Evolutionary conservation across 2,797 vertebrate genomes (phyloP).

Genomic region (Staurois parvus): DNA sequence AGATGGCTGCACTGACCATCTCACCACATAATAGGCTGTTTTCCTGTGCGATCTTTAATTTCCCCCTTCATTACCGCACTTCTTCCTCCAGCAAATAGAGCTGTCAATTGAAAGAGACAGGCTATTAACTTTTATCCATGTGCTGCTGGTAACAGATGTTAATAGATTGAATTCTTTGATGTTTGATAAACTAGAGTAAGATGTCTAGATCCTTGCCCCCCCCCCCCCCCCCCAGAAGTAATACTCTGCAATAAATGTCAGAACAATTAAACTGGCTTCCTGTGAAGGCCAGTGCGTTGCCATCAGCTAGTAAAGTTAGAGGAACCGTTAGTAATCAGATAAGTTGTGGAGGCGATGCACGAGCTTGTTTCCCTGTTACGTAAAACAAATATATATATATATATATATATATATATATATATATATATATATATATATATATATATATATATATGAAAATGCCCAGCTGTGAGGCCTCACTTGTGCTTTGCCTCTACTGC

Average conservation of each 20-base stretch:
- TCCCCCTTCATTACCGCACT: slow-evolving; percentile 32
- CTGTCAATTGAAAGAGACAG: slow-evolving; percentile 18
- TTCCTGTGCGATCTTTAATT: slow-evolving; percentile 22
- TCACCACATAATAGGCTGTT: background rate
- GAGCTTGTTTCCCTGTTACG: slow-evolving; percentile 40
- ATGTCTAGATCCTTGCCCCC: slow-evolving; percentile 38
- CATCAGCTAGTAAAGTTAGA: slow-evolving; percentile 65
- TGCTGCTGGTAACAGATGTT: slow-evolving; percentile 55
- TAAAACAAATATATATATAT: background rate
- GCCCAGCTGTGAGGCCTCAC: slow-evolving; percentile 66
- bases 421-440: background rate
- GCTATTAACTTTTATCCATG: slow-evolving; percentile 57
- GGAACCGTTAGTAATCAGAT: slow-evolving; percentile 61
- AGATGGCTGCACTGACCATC: background rate
- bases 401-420: background rate
- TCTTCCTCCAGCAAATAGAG: slow-evolving; percentile 14
- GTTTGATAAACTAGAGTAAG: slow-evolving; percentile 57
- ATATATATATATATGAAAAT: slow-evolving; percentile 38
- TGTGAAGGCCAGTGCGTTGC: slow-evolving; percentile 65
- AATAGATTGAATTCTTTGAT: slow-evolving; percentile 62
- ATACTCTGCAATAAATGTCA: slow-evolving; percentile 58
- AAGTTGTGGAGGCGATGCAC: slow-evolving; percentile 58
- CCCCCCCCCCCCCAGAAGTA: slow-evolving; percentile 58
- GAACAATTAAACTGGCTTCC: slow-evolving; percentile 64
- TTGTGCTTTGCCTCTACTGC: slow-evolving; percentile 62